These are phyloP conservation scores for Pangasianodon hypophthalmus DNA, from an alignment of 2,113 vertebrate species.

Conservation along the genomic window DNA sequence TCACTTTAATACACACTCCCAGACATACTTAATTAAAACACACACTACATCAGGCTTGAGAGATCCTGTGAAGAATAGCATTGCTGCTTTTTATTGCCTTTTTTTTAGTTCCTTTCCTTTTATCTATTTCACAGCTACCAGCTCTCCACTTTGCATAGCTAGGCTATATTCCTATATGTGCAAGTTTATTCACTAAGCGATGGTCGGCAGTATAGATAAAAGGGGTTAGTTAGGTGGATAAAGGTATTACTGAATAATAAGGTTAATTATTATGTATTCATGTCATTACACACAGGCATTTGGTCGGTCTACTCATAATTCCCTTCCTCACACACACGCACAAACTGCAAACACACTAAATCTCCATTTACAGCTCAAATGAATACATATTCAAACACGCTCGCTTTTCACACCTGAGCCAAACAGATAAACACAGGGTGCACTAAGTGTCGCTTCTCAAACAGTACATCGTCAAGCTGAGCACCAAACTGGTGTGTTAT, in stretches of 20 bases:
- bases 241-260: background rate
- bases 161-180: background rate
- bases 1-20: slow-evolving; percentile 27
- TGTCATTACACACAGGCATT: slow-evolving; percentile 23
- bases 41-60: slow-evolving; percentile 25
- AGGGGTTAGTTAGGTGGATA: background rate
- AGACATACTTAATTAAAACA: slow-evolving; percentile 38
- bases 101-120: background rate
- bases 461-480: background rate
- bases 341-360: background rate
- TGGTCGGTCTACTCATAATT: background rate
- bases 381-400: background rate
- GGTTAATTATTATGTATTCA: background rate
- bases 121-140: slow-evolving; percentile 1
- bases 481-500: background rate
- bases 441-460: background rate
- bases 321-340: slow-evolving; percentile 13
- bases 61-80: background rate
- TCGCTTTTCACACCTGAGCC: background rate
- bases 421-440: slow-evolving; percentile 24
- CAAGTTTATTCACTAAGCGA: background rate
- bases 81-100: background rate
- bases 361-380: background rate
- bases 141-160: background rate
- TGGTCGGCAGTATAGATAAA: background rate